Evolutionary conservation across 2,888 invertebrate species (phyloP).

Genomic region (Augiades crinisus): DNA sequence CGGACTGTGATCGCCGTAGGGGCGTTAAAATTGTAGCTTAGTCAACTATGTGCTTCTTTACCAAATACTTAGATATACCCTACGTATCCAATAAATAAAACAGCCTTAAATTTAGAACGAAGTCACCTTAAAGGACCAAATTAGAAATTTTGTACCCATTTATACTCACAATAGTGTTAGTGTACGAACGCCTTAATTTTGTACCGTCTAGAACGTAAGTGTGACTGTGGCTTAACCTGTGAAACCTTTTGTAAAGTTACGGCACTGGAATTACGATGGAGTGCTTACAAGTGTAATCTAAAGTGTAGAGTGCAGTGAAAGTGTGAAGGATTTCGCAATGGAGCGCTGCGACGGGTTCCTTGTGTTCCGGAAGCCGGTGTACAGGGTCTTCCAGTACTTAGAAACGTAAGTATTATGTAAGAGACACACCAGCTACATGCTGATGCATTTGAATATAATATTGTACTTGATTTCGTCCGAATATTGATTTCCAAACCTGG

Average conservation of each 20-base stretch:
- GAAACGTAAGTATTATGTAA: slow-evolving; percentile 86
- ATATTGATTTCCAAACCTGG: no score
- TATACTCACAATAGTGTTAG: slow-evolving; percentile 44
- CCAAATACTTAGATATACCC: slow-evolving; percentile 54
- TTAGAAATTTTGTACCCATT: slow-evolving; percentile 50
- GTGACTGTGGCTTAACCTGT: slow-evolving; percentile 37
- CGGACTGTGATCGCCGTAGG: slow-evolving; percentile 66
- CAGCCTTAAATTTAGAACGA: slow-evolving; percentile 65
- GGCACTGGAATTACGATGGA: slow-evolving; percentile 31
- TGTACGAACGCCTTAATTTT: slow-evolving; percentile 69
- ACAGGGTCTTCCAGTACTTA: slow-evolving; percentile 91
- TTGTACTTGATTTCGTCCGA: no score
- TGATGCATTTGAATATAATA: not conserved
- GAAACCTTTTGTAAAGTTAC: slow-evolving; percentile 24
- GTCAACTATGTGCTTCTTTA: slow-evolving; percentile 61
- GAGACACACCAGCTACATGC: not conserved
- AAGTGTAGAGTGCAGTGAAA: slow-evolving; percentile 41
- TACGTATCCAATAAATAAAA: slow-evolving; percentile 52
- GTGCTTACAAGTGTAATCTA: slow-evolving; percentile 26
- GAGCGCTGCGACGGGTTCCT: slow-evolving; percentile 90
- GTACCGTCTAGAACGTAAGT: slow-evolving; percentile 47
- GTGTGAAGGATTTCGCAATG: slow-evolving; percentile 71
- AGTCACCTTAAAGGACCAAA: slow-evolving; percentile 74
- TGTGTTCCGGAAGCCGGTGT: slow-evolving; percentile 90
- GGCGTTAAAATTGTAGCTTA: slow-evolving; percentile 65